Evolutionary conservation across 2,797 vertebrate genomes (phyloP), one percentile per base, ranked within the genome.

Genomic region (Heterohyrax brucei): DNA sequence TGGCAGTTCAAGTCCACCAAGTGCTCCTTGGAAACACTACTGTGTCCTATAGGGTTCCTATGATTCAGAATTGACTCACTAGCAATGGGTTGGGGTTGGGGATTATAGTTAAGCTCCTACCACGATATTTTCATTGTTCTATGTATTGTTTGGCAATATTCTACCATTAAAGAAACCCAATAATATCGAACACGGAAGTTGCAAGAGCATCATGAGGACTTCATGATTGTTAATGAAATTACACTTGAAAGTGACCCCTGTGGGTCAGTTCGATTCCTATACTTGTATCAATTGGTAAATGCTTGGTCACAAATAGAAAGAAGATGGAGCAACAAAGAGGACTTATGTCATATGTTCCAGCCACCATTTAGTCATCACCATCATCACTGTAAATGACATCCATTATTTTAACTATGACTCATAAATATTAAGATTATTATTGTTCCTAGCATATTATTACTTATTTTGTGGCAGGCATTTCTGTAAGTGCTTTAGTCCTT

Each of bases 381-480:
- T 77, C 19, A 28, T 62, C 24, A 39, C 8, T 22, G 22, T 66
- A 80, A 82, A 85, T 87, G 77, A 33, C 53, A 44, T 50, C 28
- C 50, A 33, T 53, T 64, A 59, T 53, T 92, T 95, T 77, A 84
- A 68, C 30, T 48, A 79, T 75, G 19, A n/a, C 76, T 26, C 84
- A 53, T 73, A 62, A 46, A 64, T n/a, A 77, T 46, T 68, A 7
- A 77, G 18, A 59, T 61, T 77, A 70, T 87, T 56, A 61, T 64
- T 81, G 13, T 81, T 70, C 10, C 9, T 50, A 62, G 87, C 81
- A 73, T 68, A 9, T 28, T 66, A 59, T 81, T 86, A 21, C 53
- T 76, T 80, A 33, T 59, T 24, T 84, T 28, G 13, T 77, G 16
- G 5, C 48, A 78, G n/a, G 22, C 9, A 30, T 7, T 64, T 75